Base-by-base conservation (phyloP, 2,797 vertebrate genomes). In the Lates japonicus region DNA sequence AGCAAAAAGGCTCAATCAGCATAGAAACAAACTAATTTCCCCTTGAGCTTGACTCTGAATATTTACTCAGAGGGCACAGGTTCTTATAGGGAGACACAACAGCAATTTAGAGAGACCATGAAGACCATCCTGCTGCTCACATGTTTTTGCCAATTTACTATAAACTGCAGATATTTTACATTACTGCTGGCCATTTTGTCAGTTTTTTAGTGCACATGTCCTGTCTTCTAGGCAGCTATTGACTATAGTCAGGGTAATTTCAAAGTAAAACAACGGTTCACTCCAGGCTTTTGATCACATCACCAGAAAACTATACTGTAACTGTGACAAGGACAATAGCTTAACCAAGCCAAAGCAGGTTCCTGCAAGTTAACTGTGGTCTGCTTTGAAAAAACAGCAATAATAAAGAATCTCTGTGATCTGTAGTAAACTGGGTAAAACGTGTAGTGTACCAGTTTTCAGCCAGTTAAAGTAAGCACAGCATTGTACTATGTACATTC, bases 1-100 rank as follows among this genome's bases (percentile, higher is more conserved):
- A 93, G 91, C 90, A 75, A 82, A 29, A 88, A 84, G 78, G 80
- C 81, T 90, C 88, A 70, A 76, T 37, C 37, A 66, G 76, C 59
- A 76, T 52, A 77, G 54, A 80, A 70, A 63, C 61, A 80, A 70
- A 83, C 68, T 25, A 0, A 70, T 51, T 61, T 63, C 31, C 44
- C 60, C 57, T 60, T n/a, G 35, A 67, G 52, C 31, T 37, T 78
- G 77, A 42, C 31, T 59, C 64, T 42, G 55, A 77, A 31, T 4
- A 31, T 80, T 74, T 20, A 75, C 70, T 73, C 61, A 46, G 37
- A 65, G 72, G 65, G 54, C 33, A 42, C 52, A 71, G 16, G 37
- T 25, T 17, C 48, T 69, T n/a, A 52, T 17, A 51, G 39, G 44
- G 20, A 59, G 6, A 62, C 14, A 25, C 7, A 22, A 14, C 17